A percentile compares a stretch with the other conserved stretches of the same genome.
phyloP scores from a whole-genome alignment of 2,888 invertebrate species.

The Limnephilus lunatus region DNA sequence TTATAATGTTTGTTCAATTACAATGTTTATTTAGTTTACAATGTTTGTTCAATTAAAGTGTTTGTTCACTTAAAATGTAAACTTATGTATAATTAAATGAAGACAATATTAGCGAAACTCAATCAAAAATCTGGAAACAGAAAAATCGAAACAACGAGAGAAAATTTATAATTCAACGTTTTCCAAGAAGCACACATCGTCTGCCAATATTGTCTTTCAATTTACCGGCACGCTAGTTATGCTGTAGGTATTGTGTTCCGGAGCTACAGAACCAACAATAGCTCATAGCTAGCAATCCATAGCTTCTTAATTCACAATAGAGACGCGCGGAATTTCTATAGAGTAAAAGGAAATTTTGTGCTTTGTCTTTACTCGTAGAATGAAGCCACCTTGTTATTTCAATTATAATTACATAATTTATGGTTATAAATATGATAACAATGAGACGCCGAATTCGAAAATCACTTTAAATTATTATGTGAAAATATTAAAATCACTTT shows the following conservation, averaged over 20 bases:
- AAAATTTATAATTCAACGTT: background rate
- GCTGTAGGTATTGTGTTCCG: conserved; percentile 23
- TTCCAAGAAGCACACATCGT: conserved; percentile 4
- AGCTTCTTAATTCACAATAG: conserved; percentile 37
- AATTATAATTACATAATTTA: background rate
- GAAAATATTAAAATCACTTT: background rate
- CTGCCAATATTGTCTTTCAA: conserved; percentile 50
- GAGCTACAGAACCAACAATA: conserved; percentile 3
- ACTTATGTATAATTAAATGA: too few species aligned
- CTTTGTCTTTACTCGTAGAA: conserved; percentile 9
- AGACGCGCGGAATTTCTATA: conserved; percentile 7
- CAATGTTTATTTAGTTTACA: too few species aligned
- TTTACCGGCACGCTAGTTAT: background rate
- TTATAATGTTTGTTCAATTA: too few species aligned
- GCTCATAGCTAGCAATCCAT: conserved; percentile 13
- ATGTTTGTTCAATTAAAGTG: too few species aligned
- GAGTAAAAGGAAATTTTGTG: background rate
- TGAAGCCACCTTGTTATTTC: conserved; percentile 9
- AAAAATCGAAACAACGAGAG: too few species aligned
- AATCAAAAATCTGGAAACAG: too few species aligned
- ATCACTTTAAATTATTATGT: background rate
- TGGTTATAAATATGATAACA: background rate
- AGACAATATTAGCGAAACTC: too few species aligned
- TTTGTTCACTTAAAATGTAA: too few species aligned
- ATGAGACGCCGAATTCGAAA: background rate